Evolutionary conservation across 2,888 invertebrate genomes (phyloP).

Genomic region (Macrosiphum euphorbiae): DNA sequence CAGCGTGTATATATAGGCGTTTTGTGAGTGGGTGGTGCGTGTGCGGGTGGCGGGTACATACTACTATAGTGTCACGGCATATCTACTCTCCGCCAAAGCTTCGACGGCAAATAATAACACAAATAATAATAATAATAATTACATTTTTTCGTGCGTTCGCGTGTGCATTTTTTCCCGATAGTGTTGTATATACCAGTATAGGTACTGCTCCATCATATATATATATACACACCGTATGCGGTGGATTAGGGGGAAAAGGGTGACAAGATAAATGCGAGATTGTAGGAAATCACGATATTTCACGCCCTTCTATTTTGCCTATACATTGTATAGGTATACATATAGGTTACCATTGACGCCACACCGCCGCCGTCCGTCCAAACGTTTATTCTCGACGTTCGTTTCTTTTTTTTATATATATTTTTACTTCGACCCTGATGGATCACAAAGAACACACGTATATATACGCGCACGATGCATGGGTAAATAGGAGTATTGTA

Average conservation of each 20-base stretch:
- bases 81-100: background rate
- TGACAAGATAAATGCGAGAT: constrained; percentile 58
- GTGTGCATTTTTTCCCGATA: background rate
- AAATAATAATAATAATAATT: constrained; percentile 48
- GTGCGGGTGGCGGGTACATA: too few relatives aligned
- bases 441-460: constrained; percentile 34
- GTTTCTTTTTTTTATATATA: background rate
- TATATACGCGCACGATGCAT: constrained; percentile 24
- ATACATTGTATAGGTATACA: background rate
- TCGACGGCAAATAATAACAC: background rate
- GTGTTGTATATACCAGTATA: background rate
- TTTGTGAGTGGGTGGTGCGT: background rate
- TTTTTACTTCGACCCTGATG: constrained; percentile 30
- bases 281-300: constrained; percentile 56
- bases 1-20: background rate
- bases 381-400: constrained; percentile 19
- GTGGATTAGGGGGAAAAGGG: background rate
- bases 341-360: background rate
- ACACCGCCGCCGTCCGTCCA: background rate
- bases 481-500: constrained; percentile 51
- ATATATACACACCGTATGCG: background rate
- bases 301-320: background rate
- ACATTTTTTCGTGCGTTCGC: constrained; percentile 4
- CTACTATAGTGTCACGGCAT: constrained; percentile 5
- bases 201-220: background rate